Evolutionary conservation across 2,113 vertebrate species (phyloP), one percentile per base, ranked within the genome.

Genomic region (Datnioides undecimradiatus): DNA sequence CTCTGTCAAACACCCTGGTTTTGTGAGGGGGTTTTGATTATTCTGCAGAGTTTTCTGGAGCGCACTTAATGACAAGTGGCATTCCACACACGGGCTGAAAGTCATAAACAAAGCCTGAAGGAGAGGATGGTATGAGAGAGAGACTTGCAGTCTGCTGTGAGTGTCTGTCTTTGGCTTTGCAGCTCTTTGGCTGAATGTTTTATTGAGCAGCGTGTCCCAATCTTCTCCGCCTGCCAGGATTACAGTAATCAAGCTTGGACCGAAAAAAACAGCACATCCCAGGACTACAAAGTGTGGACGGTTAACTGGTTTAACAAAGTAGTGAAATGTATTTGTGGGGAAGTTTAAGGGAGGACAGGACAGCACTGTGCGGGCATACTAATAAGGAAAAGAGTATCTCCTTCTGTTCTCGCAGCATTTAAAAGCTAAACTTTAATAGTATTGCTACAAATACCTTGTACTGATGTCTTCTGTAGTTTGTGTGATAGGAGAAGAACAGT

Each of bases 41-140:
- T 57, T 46, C 63, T 51, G 33, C 43, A 0, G 14, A n/a, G 78
- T 45, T 82, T 65, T 88, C 16, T 79, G 48, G 14, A 21, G 73
- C n/a, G 1, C 63, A 65, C 80, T 87, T 84, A 79, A 82, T 81
- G 70, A 86, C 87, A 85, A 91, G 87, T 83, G 86, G 63, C 79
- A 92, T 89, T 92, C 87, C 83, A 87, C 82, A 78, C 64, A 80
- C 31, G 2, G 65, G 43, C 78, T 73, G 76, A 84, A 75, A 84
- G 82, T 70, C 88, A 70, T 86, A 79, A 88, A 90, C 77, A 84
- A 91, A 82, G 67, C 57, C 72, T 74, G 31, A 68, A 65, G 59
- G 41, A 74, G 73, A 64, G 62, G 57, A 29, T 43, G 76, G 58
- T 23, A 38, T 31, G 46, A 31, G 72, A 62, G 59, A 55, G 25